Percentiles rank a stretch among this genome's conserved stretches.
phyloP scores from a whole-genome alignment of 1,140 invertebrate species.

The Argopecten irradians region DNA sequence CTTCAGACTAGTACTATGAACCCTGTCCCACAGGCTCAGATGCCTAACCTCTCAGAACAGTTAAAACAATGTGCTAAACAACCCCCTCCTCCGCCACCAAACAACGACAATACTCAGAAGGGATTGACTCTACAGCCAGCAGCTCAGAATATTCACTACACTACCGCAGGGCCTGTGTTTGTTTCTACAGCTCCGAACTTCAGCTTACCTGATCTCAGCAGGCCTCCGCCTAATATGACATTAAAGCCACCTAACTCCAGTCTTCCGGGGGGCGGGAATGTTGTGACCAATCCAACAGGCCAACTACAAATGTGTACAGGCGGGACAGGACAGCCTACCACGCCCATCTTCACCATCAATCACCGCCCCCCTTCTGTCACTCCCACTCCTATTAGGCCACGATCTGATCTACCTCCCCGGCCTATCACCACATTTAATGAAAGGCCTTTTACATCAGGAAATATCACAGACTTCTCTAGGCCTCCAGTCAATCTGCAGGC shows the following conservation, averaged over 20 bases:
- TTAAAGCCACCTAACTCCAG: conserved; percentile 25
- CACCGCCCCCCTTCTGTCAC: background rate
- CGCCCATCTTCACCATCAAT: background rate
- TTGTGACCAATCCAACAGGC: background rate
- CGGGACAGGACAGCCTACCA: background rate
- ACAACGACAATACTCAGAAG: conserved; percentile 22
- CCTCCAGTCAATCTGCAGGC: background rate
- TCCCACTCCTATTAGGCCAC: background rate
- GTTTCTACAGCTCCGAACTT: conserved; percentile 32
- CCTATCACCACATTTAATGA: conserved; percentile 9
- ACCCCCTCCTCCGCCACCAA: conserved; percentile 29
- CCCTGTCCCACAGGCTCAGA: conserved; percentile 38
- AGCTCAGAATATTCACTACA: background rate
- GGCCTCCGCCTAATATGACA: conserved; percentile 45
- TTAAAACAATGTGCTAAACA: conserved; percentile 33
- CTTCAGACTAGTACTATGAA: conserved; percentile 22
- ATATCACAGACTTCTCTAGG: background rate
- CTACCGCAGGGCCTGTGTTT: conserved; percentile 12
- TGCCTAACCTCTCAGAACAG: conserved; percentile 31
- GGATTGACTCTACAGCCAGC: conserved; percentile 28
- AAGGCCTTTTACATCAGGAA: background rate
- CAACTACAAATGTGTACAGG: background rate
- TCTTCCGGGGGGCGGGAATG: background rate
- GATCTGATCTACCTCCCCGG: conserved; percentile 8
- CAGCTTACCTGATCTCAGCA: conserved; percentile 44